Evolutionary conservation across 2,113 vertebrate genomes (phyloP), one percentile per base, ranked within the genome.

Genomic region (Arenaria interpres): DNA sequence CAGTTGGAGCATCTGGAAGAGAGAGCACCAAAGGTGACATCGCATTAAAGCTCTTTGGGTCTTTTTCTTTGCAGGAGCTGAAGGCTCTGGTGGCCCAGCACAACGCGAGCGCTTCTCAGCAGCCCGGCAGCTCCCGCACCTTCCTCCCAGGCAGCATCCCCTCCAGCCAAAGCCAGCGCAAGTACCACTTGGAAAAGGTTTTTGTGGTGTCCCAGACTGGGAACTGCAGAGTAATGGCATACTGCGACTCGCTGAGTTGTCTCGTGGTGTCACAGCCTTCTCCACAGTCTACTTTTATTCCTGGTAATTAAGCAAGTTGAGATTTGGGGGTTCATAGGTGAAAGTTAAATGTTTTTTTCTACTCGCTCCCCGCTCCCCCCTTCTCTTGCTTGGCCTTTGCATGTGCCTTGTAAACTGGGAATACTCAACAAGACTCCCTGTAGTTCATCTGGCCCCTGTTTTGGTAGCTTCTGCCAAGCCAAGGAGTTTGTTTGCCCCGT

Each of bases 201-300:
- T 97, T 99, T 62, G n/a, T 98, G 62, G 98, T 99, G 81, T 99
- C 99, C 78, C 99, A 98, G 95, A 30, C 90, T 3, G 99, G 99
- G 30, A 99, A 97, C 92, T 99, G 99, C 97, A 97, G 99, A 32
- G 99, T 99, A 18, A 97, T 99, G 97, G 97, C 99, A 0, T 99
- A 98, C 97, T 99, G 98, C 41, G 98, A 99, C 66, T 94, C 98
- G 1, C 94, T 99, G 90, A 98, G 98, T 87, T 99, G 99, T 90
- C 98, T 99, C 5, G 98, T 99, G 92, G 98, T 99, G 12, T 99
- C 99, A 2, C 99, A 99, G 92, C 98, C 99, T 16, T 99, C 99
- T 46, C 98, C 99, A 27, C 99, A 99, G 54, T 90, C 98, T 35
- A 98, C 99, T 1, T 98, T 99, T 71, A 82, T 99, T 63, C 99